Evolutionary conservation across 1,140 invertebrate species (phyloP).

Genomic region (Bactericera cockerelli): DNA sequence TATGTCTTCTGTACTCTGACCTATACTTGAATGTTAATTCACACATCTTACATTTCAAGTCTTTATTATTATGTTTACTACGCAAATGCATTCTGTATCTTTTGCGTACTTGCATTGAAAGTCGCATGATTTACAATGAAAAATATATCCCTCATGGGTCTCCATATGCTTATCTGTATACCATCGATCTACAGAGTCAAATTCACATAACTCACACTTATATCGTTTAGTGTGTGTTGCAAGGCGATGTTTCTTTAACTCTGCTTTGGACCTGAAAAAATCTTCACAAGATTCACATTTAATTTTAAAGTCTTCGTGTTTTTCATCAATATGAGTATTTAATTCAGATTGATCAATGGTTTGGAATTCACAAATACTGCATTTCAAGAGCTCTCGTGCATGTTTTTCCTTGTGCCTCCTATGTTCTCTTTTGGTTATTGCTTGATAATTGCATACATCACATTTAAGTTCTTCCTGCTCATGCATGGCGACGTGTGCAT

Average conservation of each 20-base stretch:
- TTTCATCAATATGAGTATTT: neutral
- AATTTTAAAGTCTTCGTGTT: neutral
- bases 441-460: neutral
- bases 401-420: slow-evolving; percentile 1
- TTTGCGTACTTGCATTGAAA: neutral
- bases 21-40: neutral
- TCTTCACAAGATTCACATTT: slow-evolving; percentile 3
- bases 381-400: neutral
- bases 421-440: neutral
- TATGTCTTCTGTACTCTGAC: neutral
- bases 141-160: neutral
- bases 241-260: neutral
- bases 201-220: slow-evolving; percentile 5
- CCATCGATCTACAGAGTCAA: neutral
- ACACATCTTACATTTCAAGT: slow-evolving; percentile 3
- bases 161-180: slow-evolving; percentile 2
- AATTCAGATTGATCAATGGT: neutral
- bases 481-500: slow-evolving; percentile 1
- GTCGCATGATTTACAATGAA: neutral
- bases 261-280: neutral
- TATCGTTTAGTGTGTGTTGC: neutral
- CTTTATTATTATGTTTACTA: neutral
- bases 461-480: neutral
- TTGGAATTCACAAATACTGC: neutral
- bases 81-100: neutral